phyloP scores from a whole-genome alignment of 2,113 vertebrate species.

The Gila orcuttii region DNA sequence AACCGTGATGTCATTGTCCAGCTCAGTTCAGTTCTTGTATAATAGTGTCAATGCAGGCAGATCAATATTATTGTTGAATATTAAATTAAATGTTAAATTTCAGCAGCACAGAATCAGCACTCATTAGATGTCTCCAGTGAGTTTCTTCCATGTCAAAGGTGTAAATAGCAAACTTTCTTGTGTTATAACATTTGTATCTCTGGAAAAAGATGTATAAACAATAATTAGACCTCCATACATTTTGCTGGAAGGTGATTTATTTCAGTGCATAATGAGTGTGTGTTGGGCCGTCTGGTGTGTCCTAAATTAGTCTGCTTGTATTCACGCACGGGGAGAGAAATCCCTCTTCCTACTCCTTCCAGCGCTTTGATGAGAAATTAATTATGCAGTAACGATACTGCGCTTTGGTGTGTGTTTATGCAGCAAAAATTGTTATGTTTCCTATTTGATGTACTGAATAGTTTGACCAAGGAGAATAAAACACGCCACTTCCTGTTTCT shows the following conservation, averaged over 20 bases:
- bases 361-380: conserved; percentile 57
- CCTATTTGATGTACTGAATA: conserved; percentile 45
- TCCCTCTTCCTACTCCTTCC: conserved; percentile 30
- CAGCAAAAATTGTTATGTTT: conserved; percentile 34
- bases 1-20: too few species aligned
- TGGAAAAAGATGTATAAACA: conserved; percentile 25
- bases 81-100: too few species aligned
- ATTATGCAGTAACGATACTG: conserved; percentile 51
- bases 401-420: conserved; percentile 25
- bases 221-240: conserved; percentile 23
- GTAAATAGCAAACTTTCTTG: background rate
- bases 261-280: conserved; percentile 42
- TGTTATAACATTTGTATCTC: conserved; percentile 5
- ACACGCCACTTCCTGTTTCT: conserved; percentile 3
- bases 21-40: too few species aligned
- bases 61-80: too few species aligned
- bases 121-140: background rate
- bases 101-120: background rate
- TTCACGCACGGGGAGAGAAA: conserved; percentile 29
- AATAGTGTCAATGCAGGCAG: too few species aligned
- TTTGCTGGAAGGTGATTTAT: conserved; percentile 39
- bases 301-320: conserved; percentile 47
- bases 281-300: conserved; percentile 32
- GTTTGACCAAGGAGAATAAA: conserved; percentile 29
- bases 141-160: conserved; percentile 14